phyloP scores from a whole-genome alignment of 2,888 invertebrate genomes.

The Lordiphosa fenestrarum region DNA sequence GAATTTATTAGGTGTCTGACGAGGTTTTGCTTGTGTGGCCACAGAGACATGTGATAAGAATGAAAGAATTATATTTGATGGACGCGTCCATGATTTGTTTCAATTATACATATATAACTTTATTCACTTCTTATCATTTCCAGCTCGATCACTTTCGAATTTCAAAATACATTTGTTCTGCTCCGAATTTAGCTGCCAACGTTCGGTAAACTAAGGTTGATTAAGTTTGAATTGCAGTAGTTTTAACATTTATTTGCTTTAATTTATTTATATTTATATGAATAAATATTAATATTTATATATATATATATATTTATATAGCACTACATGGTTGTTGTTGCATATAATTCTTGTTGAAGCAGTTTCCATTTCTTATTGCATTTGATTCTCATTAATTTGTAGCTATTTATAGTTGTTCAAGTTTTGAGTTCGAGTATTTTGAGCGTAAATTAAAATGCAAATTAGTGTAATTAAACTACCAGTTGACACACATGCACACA shows the following conservation, averaged over 20 bases:
- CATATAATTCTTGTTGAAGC: conserved; percentile 52
- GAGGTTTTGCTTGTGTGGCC: background rate
- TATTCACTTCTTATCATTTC: conserved; percentile 40
- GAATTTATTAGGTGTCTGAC: conserved; percentile 43
- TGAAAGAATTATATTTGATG: conserved; percentile 2
- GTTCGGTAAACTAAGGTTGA: conserved; percentile 8
- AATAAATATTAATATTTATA: conserved; percentile 62
- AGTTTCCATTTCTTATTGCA: conserved; percentile 53
- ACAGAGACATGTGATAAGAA: conserved; percentile 29
- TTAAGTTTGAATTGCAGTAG: conserved; percentile 37
- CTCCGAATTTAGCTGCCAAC: conserved; percentile 22
- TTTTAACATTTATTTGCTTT: conserved; percentile 47
- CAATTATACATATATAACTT: conserved; percentile 53
- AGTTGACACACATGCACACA: conserved; percentile 47
- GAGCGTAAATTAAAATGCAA: conserved; percentile 41
- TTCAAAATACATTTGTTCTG: conserved; percentile 36
- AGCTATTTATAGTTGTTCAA: conserved; percentile 49
- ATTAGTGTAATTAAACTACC: conserved; percentile 60
- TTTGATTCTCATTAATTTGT: conserved; percentile 40
- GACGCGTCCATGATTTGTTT: conserved; percentile 6
- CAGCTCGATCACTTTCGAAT: conserved; percentile 35
- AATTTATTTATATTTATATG: conserved; percentile 45
- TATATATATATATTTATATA: conserved; percentile 56
- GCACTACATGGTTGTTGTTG: conserved; percentile 60
- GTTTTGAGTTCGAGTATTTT: conserved; percentile 54